Conservation (phyloP, 2,797 vertebrate species). For the Anniella stebbinsi region DNA sequence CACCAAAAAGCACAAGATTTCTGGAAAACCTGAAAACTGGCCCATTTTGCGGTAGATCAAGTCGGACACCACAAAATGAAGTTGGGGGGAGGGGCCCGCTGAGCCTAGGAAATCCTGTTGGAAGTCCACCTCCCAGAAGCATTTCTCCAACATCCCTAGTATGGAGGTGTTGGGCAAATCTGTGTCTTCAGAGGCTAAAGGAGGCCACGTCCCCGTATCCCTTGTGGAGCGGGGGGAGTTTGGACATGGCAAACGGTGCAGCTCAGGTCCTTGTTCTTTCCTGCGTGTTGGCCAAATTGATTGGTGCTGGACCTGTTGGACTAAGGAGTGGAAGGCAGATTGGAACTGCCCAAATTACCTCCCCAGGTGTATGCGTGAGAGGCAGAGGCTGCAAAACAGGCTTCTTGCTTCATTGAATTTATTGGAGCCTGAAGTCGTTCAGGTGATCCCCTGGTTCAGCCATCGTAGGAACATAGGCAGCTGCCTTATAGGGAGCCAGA, state of each 20-base stretch:
- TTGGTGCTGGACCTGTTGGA: accelerated
- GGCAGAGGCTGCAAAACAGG: neutral
- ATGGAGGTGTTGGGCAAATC: too few species aligned
- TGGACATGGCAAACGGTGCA: neutral
- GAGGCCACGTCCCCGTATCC: neutral
- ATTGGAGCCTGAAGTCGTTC: too few species aligned
- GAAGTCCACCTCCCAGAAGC: too few species aligned
- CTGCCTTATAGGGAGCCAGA: too few species aligned
- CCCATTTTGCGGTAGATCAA: too few species aligned
- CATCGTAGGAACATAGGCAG: neutral
- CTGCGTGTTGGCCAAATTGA: accelerated
- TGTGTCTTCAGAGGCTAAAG: neutral
- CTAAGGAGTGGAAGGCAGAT: accelerated
- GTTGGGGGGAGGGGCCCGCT: too few species aligned
- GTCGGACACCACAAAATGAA: too few species aligned
- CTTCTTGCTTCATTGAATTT: neutral
- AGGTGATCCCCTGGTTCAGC: neutral
- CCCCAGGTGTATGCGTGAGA: neutral
- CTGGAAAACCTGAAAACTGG: too few species aligned
- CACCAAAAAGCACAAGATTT: too few species aligned
- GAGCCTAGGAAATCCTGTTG: too few species aligned
- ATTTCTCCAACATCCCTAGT: too few species aligned
- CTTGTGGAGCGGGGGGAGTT: neutral
- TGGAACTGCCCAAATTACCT: neutral
- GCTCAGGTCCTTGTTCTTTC: conserved; percentile 4